Conservation (phyloP, 1,140 invertebrate species). For the Daktulosphaira vitifoliae region DNA sequence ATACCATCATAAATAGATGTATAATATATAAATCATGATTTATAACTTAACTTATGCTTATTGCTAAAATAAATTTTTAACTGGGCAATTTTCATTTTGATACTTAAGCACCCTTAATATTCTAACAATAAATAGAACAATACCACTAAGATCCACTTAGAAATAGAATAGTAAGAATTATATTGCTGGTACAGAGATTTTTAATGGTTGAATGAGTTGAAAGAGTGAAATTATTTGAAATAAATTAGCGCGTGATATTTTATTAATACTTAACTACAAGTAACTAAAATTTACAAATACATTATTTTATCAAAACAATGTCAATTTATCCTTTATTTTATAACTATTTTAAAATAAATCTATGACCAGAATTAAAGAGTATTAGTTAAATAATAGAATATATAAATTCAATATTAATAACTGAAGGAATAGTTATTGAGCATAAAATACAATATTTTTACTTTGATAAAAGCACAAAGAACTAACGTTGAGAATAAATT, state of each 20-base stretch:
- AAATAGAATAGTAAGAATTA: conserved; percentile 30
- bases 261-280: conserved; percentile 23
- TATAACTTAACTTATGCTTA: conserved; percentile 32
- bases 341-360: conserved; percentile 29
- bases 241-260: conserved; percentile 28
- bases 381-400: conserved; percentile 29
- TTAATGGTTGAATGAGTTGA: conserved; percentile 22
- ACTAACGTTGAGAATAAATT: background rate
- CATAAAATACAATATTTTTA: conserved; percentile 29
- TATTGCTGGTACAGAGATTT: conserved; percentile 26
- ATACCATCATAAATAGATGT: too few relatives aligned
- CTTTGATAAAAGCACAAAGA: conserved; percentile 17
- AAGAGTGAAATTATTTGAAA: conserved; percentile 32
- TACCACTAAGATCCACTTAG: conserved; percentile 26
- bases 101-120: conserved; percentile 33
- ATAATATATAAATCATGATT: too few relatives aligned
- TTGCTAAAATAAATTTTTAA: conserved; percentile 33
- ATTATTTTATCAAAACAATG: too few relatives aligned
- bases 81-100: conserved; percentile 30
- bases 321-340: background rate
- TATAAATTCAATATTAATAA: conserved; percentile 7
- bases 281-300: conserved; percentile 7
- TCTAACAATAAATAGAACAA: conserved; percentile 31
- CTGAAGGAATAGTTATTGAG: conserved; percentile 29
- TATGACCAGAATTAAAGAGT: conserved; percentile 31